Base-by-base conservation (phyloP, 2,888 invertebrate species). In the Leuctra nigra region DNA sequence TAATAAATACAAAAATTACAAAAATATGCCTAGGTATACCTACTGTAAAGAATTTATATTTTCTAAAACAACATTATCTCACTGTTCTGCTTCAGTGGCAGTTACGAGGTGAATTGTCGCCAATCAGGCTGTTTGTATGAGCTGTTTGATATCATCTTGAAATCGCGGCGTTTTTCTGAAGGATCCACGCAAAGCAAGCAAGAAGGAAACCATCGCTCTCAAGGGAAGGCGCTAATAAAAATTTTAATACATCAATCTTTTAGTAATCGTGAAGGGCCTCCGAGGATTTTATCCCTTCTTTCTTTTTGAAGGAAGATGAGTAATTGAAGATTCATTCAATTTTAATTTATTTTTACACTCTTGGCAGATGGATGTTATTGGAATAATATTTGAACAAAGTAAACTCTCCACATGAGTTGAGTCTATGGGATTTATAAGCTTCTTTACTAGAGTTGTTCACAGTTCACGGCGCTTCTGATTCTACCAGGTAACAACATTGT, bases 241-340 rank as follows among this genome's bases (percentile, higher is more conserved):
- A 53, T 55, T 55, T 58, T 55, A 55, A 58, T 58, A 58, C 58
- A 55, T 58, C 58, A 58, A 58, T 58, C 58, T 58, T 52, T 58
- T 55, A 22, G 50, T 50, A 50, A 44, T 18, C 33, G 50, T 35
- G 50, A 35, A 35, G 35, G 22, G 52, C 29, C 14, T 14, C 25
- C 16, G 39, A 13, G 20, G 22, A 35, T 23, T 44, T 44, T 44
- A 23, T 44, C 44, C 20, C 13, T 13, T 7, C 20, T 20, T 33
- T 22, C 3, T 33, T 35, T 50, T 29, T 35, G 35, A 35, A 35
- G 24, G 53, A 16, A 1, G 29, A 16, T 53, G 35, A 53, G 46
- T 24, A 53, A 53, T 47, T 53, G 57, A 38, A 35, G 47, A 46
- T 23, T 29, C 46, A 46, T 47, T 46, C 22, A 36, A 52, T 56